phyloP scores from a whole-genome alignment of 2,797 vertebrate species.

The Urocyon cinereoargenteus region DNA sequence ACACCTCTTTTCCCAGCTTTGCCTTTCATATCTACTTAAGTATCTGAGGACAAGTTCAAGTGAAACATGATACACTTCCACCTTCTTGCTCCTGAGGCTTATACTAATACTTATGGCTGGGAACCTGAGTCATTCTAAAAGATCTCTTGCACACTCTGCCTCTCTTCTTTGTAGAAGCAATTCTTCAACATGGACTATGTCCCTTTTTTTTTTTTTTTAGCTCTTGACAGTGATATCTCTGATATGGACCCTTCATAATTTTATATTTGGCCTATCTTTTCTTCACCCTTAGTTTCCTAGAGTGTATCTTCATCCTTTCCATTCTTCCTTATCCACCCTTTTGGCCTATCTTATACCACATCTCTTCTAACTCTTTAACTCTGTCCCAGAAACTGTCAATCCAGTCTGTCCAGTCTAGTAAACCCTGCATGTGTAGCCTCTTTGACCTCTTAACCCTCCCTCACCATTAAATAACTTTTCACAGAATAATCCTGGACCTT shows the following conservation, averaged over 20 bases:
- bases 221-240: not conserved
- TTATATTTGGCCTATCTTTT: not conserved
- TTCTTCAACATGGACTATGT: not conserved
- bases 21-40: not conserved
- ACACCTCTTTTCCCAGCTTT: not conserved
- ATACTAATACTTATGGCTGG: too few relatives aligned
- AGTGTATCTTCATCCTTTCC: not conserved
- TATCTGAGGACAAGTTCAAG: not conserved
- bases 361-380: not conserved
- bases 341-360: not conserved
- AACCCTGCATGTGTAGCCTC: not conserved
- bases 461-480: not conserved
- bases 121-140: not conserved
- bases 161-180: not conserved
- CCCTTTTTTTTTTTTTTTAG: not conserved
- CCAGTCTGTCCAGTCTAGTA: not conserved
- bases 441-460: slow-evolving; percentile 34
- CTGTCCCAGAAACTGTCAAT: not conserved
- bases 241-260: not conserved
- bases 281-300: not conserved
- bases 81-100: not conserved
- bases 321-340: not conserved
- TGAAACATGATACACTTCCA: not conserved
- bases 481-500: slow-evolving; percentile 10
- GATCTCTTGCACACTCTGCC: not conserved